Conservation (phyloP, 2,797 vertebrate genomes). For the Paedocypris micromegethes region DNA sequence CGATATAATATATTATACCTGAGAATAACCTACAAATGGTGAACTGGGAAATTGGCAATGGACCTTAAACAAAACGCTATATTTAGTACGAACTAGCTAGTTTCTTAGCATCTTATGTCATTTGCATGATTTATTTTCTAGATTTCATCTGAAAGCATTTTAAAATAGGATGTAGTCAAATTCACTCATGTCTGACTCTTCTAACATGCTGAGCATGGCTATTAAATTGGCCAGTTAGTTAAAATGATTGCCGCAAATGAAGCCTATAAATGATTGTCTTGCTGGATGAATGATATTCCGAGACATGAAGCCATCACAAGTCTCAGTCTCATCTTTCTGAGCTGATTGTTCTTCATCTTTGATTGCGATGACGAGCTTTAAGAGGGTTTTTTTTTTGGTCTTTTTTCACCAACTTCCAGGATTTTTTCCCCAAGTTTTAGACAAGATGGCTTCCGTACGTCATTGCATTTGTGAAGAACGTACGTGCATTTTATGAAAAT, state of each 20-base stretch:
- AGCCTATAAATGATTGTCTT: neutral
- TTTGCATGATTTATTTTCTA: too few species aligned
- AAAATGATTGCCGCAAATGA: neutral
- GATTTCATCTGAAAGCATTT: too few species aligned
- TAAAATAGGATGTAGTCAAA: too few species aligned
- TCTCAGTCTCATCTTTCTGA: constrained; percentile 9
- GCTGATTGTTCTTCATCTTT: constrained; percentile 26
- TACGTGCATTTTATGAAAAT: too few species aligned
- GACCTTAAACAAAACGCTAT: neutral
- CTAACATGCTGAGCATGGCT: too few species aligned
- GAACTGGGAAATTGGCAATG: too few species aligned
- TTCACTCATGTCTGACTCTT: too few species aligned
- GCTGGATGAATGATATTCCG: constrained; percentile 16
- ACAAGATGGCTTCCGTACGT: neutral
- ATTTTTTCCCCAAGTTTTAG: neutral
- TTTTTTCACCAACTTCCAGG: neutral
- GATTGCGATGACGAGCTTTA: constrained; percentile 23
- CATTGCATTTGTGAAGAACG: neutral
- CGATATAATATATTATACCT: too few species aligned
- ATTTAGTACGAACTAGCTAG: neutral
- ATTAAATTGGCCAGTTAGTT: too few species aligned
- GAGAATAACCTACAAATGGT: too few species aligned
- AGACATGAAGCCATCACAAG: neutral
- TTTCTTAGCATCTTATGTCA: too few species aligned
- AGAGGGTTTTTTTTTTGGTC: constrained; percentile 10